Evolutionary conservation across 2,888 invertebrate genomes (phyloP), one percentile per base, ranked within the genome.

Genomic region (Drosophila eohydei): DNA sequence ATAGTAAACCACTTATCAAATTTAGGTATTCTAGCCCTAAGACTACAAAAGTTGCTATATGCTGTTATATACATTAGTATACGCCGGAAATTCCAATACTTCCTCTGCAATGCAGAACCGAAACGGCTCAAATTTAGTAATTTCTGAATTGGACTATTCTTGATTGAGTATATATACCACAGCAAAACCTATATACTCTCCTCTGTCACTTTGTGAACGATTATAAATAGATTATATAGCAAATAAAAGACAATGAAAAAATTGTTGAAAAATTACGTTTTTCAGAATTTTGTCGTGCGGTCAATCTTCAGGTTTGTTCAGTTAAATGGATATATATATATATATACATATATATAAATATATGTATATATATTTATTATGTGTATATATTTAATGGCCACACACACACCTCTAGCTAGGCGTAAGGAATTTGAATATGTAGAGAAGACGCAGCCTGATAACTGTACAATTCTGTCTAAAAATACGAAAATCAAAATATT

Each of bases 391-490:
- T 34, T 21, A 28, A 16, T 28, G 26, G 12, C 12, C 34, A 0
- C 34, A 12, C 34, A 41, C 64, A 61, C 36, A 67, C 52, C 55
- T 61, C 59, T 64, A 76, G 63, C 78, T 77, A 69, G 63, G 28
- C 63, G 60, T 44, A 52, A 21, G 51, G 56, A 63, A 66, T 62
- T 43, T 48, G 40, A 40, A 12, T 41, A 9, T 43, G 43, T 43
- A 65, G 60, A 66, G 50, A 41, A 64, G 69, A 75, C 71, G 58
- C 56, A 80, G 81, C 64, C 56, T 72, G 80, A 78, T 83, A 78
- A 80, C 74, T 79, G 65, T 73, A 76, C 65, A 60, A 72, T 43
- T 32, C 61, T 36, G 54, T 66, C 89, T 90, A 88, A 86, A 90
- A 86, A 88, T 90, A 90, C 48, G 26, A 65, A 71, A 54, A 54